Conservation (phyloP, 2,888 invertebrate genomes). For the Trypoxylon attenuatum region DNA sequence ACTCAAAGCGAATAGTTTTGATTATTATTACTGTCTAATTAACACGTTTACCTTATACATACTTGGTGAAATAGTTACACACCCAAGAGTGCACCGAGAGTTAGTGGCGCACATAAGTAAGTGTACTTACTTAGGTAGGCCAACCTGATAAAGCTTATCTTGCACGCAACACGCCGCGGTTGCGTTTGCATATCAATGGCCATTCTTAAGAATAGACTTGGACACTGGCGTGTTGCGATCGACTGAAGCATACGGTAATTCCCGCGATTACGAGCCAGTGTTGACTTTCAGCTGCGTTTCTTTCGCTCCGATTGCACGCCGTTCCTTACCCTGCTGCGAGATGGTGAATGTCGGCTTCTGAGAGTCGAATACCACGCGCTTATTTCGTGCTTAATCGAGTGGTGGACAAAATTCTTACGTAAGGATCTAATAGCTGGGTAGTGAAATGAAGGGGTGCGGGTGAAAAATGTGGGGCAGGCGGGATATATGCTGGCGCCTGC, state of each 20-base stretch:
- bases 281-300: slow-evolving; percentile 29
- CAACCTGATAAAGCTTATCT: slow-evolving; percentile 43
- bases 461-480: background rate
- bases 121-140: no score
- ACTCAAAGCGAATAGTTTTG: no score
- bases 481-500: no score
- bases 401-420: background rate
- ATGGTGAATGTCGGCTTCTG: background rate
- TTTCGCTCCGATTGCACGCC: slow-evolving; percentile 12
- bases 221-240: slow-evolving; percentile 32
- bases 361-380: background rate
- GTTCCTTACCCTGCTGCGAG: background rate
- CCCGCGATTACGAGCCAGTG: slow-evolving; percentile 33
- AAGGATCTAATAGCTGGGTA: background rate
- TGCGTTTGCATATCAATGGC: slow-evolving; percentile 48
- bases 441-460: background rate
- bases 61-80: slow-evolving; percentile 11
- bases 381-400: background rate
- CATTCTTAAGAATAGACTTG: slow-evolving; percentile 48
- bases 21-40: no score
- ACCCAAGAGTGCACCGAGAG: no score
- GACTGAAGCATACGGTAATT: slow-evolving; percentile 24
- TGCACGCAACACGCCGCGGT: slow-evolving; percentile 26
- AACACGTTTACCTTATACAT: slow-evolving; percentile 15
- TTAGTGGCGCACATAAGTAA: no score